Evolutionary conservation across 2,113 vertebrate genomes (phyloP).

Genomic region (Rhea americana): DNA sequence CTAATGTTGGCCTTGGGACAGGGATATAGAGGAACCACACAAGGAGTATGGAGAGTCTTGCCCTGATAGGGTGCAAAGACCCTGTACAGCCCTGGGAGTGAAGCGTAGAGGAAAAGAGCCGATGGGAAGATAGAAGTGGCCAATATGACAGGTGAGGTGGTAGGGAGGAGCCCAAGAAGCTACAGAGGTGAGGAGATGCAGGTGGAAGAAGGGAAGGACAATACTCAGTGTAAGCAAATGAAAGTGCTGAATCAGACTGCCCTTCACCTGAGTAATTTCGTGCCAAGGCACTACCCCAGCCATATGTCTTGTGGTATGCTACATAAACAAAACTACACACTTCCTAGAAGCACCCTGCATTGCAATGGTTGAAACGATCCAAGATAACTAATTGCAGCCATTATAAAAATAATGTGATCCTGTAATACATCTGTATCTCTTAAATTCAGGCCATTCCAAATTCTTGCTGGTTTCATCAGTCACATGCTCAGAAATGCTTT

Average conservation of each 20-base stretch:
- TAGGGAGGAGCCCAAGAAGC: background rate
- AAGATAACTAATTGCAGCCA: background rate
- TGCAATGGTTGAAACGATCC: background rate
- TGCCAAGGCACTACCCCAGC: background rate
- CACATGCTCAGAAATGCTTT: background rate
- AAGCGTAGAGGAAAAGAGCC: background rate
- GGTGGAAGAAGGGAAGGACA: background rate
- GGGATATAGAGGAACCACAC: background rate
- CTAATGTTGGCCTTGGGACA: background rate
- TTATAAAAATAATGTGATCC: background rate
- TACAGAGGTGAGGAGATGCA: background rate
- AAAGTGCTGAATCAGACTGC: background rate
- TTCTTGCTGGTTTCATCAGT: background rate
- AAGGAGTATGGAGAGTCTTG: background rate
- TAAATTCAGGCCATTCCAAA: background rate
- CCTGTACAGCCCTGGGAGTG: background rate
- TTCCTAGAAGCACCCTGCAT: accelerated
- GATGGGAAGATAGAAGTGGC: background rate
- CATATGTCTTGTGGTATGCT: background rate
- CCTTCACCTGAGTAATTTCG: background rate
- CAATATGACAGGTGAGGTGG: background rate
- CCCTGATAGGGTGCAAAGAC: background rate
- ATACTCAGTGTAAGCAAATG: background rate
- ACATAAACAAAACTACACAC: background rate
- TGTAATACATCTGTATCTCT: background rate